Conservation (phyloP, 1,140 invertebrate genomes). For the Pseudoatta argentina region DNA sequence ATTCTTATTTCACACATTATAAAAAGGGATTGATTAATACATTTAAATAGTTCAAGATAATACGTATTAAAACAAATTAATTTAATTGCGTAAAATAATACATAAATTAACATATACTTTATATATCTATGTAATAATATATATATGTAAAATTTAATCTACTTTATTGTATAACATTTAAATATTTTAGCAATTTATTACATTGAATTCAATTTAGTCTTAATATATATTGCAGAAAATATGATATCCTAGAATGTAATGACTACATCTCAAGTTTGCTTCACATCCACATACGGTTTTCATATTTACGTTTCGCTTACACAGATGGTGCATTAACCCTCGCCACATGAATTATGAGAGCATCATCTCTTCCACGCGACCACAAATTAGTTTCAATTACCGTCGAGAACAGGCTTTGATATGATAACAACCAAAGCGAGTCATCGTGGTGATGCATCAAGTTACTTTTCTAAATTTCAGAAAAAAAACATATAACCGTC, state of each 20-base stretch:
- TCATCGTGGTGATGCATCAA: conserved; percentile 41
- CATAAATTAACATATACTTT: neutral
- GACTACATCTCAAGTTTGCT: conserved; percentile 27
- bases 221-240: conserved; percentile 1
- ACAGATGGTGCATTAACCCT: conserved; percentile 52
- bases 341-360: conserved; percentile 49
- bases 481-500: neutral
- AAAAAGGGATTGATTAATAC: neutral
- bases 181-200: neutral
- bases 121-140: neutral
- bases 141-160: neutral
- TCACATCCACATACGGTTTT: conserved; percentile 23
- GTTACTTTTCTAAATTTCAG: conserved; percentile 24
- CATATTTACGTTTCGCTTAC: conserved; percentile 52
- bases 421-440: conserved; percentile 55
- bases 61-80: neutral
- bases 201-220: conserved; percentile 23
- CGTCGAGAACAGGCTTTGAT: conserved; percentile 40
- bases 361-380: conserved; percentile 47
- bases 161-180: neutral
- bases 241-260: conserved; percentile 21
- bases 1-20: neutral
- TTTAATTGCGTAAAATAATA: neutral
- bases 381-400: conserved; percentile 57
- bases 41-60: conserved; percentile 13